Percentiles rank a stretch among this genome's conserved stretches.
These are phyloP conservation scores for Myotis daubentonii DNA, from an alignment of 2,797 vertebrate species.

Conservation along the genomic window DNA sequence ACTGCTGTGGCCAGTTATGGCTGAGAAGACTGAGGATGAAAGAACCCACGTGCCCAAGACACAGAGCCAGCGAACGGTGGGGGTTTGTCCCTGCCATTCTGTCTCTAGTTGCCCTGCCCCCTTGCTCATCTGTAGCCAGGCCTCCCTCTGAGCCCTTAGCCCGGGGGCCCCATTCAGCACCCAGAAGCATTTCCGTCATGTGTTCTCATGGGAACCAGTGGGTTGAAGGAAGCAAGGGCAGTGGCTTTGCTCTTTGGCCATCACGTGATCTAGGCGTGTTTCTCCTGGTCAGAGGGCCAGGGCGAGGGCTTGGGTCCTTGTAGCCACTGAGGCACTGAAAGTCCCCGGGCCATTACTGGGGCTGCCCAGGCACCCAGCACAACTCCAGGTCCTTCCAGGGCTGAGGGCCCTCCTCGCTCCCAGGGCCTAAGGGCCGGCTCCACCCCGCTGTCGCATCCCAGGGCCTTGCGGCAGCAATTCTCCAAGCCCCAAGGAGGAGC, in stretches of 20 bases:
- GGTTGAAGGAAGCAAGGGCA: not conserved
- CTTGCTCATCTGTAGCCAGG: not conserved
- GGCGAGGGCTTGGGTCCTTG: accelerated
- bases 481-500: not conserved
- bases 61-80: too few species aligned
- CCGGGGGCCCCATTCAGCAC: not conserved
- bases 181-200: too few species aligned
- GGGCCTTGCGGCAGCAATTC: not conserved
- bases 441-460: not conserved
- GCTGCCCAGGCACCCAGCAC: too few species aligned
- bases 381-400: not conserved
- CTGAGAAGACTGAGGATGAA: not conserved
- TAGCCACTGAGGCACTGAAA: not conserved
- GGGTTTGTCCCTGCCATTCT: accelerated
- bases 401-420: not conserved
- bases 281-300: not conserved
- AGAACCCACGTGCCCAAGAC: not conserved
- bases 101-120: not conserved
- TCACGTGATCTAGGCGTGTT: accelerated
- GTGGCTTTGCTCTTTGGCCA: not conserved
- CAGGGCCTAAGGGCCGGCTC: not conserved
- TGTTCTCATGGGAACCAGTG: not conserved
- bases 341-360: not conserved
- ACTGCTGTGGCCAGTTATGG: not conserved
- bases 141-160: not conserved